Evolutionary conservation across 2,888 invertebrate species (phyloP), one percentile per base, ranked within the genome.

Genomic region (Aproaerema taeniolella): DNA sequence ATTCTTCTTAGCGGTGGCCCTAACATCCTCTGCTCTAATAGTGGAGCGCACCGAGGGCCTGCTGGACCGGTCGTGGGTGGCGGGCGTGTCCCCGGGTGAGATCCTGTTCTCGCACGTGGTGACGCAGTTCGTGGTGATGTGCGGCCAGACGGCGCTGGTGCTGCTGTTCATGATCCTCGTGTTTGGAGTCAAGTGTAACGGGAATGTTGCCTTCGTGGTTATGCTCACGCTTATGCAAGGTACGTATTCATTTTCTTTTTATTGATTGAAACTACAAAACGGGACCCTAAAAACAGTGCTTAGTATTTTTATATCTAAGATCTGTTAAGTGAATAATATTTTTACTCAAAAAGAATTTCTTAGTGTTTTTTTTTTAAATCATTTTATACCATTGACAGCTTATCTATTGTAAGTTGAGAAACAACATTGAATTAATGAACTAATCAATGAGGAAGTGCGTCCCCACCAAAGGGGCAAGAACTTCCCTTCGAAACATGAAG

Each of bases 91-190:
- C 0, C 95, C 96, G 0, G 92, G 93, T 5, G 97, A 98, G 88
- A 94, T 98, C 60, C 90, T 98, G 53, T 93, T 97, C 74, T 96
- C 96, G 0, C 97, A 97, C 80, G 95, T 98, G 40, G 89, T 96
- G 38, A 96, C 97, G 0, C 97, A 98, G 88, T 96, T 97, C 76
- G 93, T 97, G 45, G 95, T 97, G 13, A 96, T 98, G 95, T 93
- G 95, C 53, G 96, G 97, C 0, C 97, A 98, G 88, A 97, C 97
- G 0, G 91, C 94, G 0, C 86, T 98, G 17, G 95, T 98, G 43
- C 89, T 98, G 2, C 88, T 96, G 52, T 96, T 97, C 87, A 96
- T 97, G 93, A 93, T 97, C 54, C 87, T 94, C 3, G 95, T 96
- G 3, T 96, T 97, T 57, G 92, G 94, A 1, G 95, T 98, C 36